phyloP scores from a whole-genome alignment of 1,140 invertebrate genomes.

The Penaeus japonicus region DNA sequence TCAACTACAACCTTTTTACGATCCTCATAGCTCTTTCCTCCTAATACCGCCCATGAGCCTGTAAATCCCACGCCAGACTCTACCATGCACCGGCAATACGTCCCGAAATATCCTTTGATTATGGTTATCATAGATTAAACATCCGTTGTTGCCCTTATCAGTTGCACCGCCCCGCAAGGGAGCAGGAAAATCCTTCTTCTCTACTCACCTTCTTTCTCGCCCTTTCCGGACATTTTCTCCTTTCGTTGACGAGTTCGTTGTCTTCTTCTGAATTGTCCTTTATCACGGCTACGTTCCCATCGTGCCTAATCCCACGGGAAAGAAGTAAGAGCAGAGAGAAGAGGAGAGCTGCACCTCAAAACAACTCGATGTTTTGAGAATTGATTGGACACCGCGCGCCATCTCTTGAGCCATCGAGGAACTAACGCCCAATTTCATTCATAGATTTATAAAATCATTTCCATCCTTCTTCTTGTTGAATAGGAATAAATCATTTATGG shows the following conservation, averaged over 20 bases:
- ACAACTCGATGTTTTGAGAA: constrained; percentile 34
- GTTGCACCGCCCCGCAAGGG: neutral
- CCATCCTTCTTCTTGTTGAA: neutral
- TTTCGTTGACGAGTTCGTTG: constrained; percentile 41
- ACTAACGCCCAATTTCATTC: neutral
- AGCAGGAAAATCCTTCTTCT: neutral
- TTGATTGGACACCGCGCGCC: constrained; percentile 43
- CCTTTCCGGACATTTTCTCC: constrained; percentile 29
- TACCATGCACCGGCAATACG: no score
- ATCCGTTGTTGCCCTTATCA: constrained; percentile 26
- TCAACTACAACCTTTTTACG: no score
- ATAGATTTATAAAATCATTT: neutral
- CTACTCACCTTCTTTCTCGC: constrained; percentile 37
- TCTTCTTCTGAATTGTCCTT: neutral
- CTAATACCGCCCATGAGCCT: no score
- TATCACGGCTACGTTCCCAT: constrained; percentile 17
- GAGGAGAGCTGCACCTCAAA: neutral
- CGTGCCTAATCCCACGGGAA: neutral
- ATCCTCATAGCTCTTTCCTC: no score
- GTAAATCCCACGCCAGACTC: no score
- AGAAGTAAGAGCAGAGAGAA: neutral
- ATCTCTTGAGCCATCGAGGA: constrained; percentile 20
- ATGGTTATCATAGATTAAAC: neutral
- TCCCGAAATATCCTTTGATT: neutral
- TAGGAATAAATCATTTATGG: neutral